These are phyloP conservation scores for Eurytoma adleriae DNA, from an alignment of 2,888 invertebrate genomes.

Conservation along the genomic window DNA sequence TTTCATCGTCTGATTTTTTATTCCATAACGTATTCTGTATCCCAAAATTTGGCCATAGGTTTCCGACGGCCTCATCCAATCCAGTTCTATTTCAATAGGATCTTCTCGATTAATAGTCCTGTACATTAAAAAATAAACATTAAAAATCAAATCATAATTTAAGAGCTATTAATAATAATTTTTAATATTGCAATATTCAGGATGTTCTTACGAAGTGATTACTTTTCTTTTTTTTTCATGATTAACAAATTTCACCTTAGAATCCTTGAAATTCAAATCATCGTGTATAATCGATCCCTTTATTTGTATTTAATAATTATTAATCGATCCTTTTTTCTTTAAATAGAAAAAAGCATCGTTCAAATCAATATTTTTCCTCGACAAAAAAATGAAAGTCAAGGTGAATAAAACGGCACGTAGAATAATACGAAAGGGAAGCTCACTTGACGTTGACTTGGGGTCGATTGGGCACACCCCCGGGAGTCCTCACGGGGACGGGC, in stretches of 20 bases:
- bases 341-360: too few species aligned
- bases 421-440: constrained; percentile 64
- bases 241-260: too few species aligned
- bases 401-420: background rate
- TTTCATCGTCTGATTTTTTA: constrained; percentile 87
- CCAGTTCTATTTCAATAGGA: constrained; percentile 91
- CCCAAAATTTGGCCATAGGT: constrained; percentile 93
- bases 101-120: constrained; percentile 92
- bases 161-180: too few species aligned
- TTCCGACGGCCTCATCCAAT: constrained; percentile 93
- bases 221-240: too few species aligned
- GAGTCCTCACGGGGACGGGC: constrained; percentile 91
- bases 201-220: too few species aligned
- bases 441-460: constrained; percentile 90
- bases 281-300: too few species aligned
- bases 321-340: too few species aligned
- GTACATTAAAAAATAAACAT: constrained; percentile 60
- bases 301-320: too few species aligned
- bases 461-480: constrained; percentile 93
- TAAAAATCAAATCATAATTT: too few species aligned
- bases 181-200: too few species aligned
- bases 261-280: too few species aligned
- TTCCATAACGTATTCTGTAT: constrained; percentile 91
- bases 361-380: too few species aligned
- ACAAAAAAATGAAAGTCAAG: constrained; percentile 3